phyloP scores from a whole-genome alignment of 2,113 vertebrate genomes.

The Mus musculus region DNA sequence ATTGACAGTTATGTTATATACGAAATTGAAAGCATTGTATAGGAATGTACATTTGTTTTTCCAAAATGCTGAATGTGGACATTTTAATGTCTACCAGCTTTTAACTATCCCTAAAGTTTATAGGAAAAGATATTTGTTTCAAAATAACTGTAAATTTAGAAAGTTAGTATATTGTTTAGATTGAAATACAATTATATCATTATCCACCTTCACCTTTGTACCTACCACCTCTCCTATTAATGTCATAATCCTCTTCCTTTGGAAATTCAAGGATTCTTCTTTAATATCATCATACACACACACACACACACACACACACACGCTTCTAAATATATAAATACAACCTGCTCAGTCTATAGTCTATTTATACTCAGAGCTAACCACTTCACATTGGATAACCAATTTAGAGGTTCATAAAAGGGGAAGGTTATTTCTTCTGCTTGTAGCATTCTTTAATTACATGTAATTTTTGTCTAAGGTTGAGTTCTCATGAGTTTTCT shows the following conservation, averaged over 20 bases:
- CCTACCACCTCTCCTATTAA: not conserved
- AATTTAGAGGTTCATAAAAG: not conserved
- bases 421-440: not conserved
- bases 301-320: not conserved
- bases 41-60: not conserved
- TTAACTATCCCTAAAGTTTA: not conserved
- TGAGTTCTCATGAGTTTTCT: not conserved
- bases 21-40: not conserved
- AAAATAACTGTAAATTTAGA: not conserved
- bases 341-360: not conserved
- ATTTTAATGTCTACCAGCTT: not conserved
- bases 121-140: not conserved
- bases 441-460: not conserved
- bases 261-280: not conserved
- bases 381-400: not conserved
- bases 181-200: not conserved
- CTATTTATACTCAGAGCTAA: not conserved
- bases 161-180: not conserved
- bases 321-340: not conserved
- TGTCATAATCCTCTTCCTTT: not conserved
- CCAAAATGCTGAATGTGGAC: conserved; percentile 21
- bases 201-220: not conserved
- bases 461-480: no score
- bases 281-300: not conserved
- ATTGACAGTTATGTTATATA: not conserved